Percentiles rank a stretch among this genome's conserved stretches.
phyloP scores from a whole-genome alignment of 2,797 vertebrate genomes.

The Pseudotriccus pelzelni region DNA sequence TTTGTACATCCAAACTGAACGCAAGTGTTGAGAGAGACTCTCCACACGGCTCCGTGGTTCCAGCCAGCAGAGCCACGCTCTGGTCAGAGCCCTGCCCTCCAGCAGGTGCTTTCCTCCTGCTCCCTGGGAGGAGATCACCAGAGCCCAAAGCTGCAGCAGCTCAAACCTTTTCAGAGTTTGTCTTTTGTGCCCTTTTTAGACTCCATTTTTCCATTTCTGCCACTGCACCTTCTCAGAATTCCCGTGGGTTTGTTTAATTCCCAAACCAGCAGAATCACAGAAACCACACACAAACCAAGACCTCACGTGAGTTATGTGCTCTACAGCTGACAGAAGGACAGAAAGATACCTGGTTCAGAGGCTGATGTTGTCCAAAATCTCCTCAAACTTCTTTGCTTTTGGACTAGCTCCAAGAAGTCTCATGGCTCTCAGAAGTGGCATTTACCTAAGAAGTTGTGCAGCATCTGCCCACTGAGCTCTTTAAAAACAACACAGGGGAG shows the following conservation, averaged over 20 bases:
- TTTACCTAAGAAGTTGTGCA: background rate
- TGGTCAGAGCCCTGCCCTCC: background rate
- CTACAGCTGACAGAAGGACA: background rate
- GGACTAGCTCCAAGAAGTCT: background rate
- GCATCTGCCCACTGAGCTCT: background rate
- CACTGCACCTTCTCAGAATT: background rate
- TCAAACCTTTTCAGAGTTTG: background rate
- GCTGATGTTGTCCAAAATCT: background rate
- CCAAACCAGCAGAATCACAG: background rate
- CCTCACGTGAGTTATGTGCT: fast-evolving
- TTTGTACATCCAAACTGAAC: background rate
- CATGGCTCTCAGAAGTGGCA: background rate
- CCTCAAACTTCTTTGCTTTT: background rate
- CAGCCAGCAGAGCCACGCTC: background rate
- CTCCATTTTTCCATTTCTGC: background rate
- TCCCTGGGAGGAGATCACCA: background rate
- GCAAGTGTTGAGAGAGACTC: background rate
- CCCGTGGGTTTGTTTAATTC: background rate
- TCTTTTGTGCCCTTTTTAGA: background rate
- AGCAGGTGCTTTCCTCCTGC: background rate
- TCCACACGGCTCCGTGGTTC: background rate
- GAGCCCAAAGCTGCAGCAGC: background rate
- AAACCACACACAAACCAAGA: background rate
- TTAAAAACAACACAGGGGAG: background rate
- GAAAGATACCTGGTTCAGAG: background rate